A percentile compares a stretch with the other conserved stretches of the same genome.
Evolutionary conservation across 2,888 invertebrate genomes (phyloP).

Genomic region (Zootermopsis nevadensis): DNA sequence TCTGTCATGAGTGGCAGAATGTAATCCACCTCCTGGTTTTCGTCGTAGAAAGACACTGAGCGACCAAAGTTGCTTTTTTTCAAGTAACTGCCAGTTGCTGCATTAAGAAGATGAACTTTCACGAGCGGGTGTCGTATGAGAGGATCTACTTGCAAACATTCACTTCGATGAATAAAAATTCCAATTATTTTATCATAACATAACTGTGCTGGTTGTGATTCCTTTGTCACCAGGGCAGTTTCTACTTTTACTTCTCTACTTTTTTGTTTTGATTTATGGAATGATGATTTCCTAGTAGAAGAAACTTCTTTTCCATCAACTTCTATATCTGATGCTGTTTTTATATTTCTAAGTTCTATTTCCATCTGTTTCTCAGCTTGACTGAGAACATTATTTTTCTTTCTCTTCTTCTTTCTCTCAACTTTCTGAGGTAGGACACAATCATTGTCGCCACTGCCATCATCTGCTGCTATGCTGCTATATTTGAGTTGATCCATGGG

Average conservation of each 20-base stretch:
- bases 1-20: conserved; percentile 72
- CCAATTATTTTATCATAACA: conserved; percentile 63
- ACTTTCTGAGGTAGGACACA: not conserved
- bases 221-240: not conserved
- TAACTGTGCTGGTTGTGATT: conserved; percentile 43
- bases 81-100: conserved; percentile 68
- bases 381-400: not conserved
- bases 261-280: not conserved
- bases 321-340: no score
- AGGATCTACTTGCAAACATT: conserved; percentile 70
- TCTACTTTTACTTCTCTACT: not conserved
- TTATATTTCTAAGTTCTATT: not conserved
- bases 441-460: not conserved
- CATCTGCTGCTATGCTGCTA: not conserved
- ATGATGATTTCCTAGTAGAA: not conserved
- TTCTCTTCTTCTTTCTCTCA: not conserved
- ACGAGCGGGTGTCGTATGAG: conserved; percentile 72
- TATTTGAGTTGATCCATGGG: not conserved
- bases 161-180: conserved; percentile 69
- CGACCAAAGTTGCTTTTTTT: conserved; percentile 64
- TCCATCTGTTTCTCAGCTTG: not conserved
- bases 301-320: not conserved
- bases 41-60: conserved; percentile 65
- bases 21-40: conserved; percentile 62
- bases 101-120: conserved; percentile 70